phyloP scores from a whole-genome alignment of 2,888 invertebrate species.

The Augiades crinisus region DNA sequence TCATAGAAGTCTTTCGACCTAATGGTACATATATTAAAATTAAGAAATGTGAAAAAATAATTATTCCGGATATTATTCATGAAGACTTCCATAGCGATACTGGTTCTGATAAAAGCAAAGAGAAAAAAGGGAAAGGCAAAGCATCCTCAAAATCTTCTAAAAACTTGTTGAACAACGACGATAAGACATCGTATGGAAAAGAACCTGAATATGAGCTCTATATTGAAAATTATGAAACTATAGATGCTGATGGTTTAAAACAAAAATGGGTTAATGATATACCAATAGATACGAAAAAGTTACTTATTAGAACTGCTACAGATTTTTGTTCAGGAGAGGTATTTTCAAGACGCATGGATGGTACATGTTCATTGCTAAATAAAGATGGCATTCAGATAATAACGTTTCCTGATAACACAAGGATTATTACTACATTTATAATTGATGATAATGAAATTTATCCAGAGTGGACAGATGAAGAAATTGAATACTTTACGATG shows the following conservation, averaged over 20 bases:
- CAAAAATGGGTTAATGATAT: conserved; percentile 53
- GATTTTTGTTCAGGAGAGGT: conserved; percentile 66
- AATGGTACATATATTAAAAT: conserved; percentile 60
- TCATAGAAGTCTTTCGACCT: conserved; percentile 56
- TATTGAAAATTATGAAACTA: conserved; percentile 62
- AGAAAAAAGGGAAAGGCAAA: conserved; percentile 49
- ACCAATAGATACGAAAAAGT: conserved; percentile 48
- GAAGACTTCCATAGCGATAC: conserved; percentile 42
- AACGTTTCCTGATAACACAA: conserved; percentile 65
- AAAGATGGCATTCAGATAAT: conserved; percentile 62
- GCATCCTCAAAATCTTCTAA: conserved; percentile 49
- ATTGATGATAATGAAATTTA: conserved; percentile 61
- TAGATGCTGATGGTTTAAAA: conserved; percentile 54
- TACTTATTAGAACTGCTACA: conserved; percentile 64
- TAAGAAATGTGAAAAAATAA: conserved; percentile 49
- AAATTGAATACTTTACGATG: conserved; percentile 51
- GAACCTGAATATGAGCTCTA: conserved; percentile 46
- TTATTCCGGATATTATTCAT: conserved; percentile 29
- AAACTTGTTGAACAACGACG: conserved; percentile 36
- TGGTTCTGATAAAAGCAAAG: conserved; percentile 52
- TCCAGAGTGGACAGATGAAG: conserved; percentile 67
- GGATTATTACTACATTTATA: conserved; percentile 56
- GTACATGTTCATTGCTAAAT: conserved; percentile 61
- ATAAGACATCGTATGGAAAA: conserved; percentile 35
- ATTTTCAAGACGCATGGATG: conserved; percentile 68